phyloP scores from a whole-genome alignment of 2,888 invertebrate species.

The Aromia moschata region DNA sequence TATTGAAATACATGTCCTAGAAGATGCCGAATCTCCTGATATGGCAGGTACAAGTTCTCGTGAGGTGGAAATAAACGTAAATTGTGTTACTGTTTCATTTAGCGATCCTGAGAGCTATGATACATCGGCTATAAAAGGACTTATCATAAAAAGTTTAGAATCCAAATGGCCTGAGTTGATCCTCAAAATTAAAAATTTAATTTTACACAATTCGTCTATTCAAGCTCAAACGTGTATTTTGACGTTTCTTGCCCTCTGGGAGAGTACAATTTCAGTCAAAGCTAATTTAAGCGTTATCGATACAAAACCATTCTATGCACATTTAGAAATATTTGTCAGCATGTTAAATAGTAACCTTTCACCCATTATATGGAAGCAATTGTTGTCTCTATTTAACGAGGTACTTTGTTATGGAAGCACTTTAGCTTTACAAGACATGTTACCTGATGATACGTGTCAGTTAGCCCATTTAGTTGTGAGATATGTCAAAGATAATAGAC shows the following conservation, averaged over 20 bases:
- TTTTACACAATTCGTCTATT: conserved; percentile 68
- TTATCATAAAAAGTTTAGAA: conserved; percentile 86
- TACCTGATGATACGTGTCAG: conserved; percentile 89
- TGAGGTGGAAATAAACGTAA: conserved; percentile 43
- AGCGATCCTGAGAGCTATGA: conserved; percentile 85
- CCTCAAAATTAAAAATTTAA: conserved; percentile 71
- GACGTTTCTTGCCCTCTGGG: conserved; percentile 88
- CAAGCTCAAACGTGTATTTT: conserved; percentile 77
- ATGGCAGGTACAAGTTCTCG: conserved; percentile 51
- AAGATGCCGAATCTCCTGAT: conserved; percentile 62
- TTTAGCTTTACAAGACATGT: conserved; percentile 84
- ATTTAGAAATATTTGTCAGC: conserved; percentile 82
- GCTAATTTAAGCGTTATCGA: conserved; percentile 90
- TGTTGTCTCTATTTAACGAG: conserved; percentile 87
- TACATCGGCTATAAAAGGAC: conserved; percentile 85
- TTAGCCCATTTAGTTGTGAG: conserved; percentile 86
- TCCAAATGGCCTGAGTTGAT: conserved; percentile 86
- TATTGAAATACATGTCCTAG: conserved; percentile 82
- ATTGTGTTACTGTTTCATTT: conserved; percentile 71
- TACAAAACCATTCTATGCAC: conserved; percentile 87
- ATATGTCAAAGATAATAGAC: conserved; percentile 84
- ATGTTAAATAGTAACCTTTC: conserved; percentile 76
- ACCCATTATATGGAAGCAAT: conserved; percentile 84
- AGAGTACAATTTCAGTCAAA: conserved; percentile 89
- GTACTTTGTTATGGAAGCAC: conserved; percentile 92